These are phyloP conservation scores for Helicoverpa assulta DNA, from an alignment of 2,888 invertebrate species.

Conservation along the genomic window DNA sequence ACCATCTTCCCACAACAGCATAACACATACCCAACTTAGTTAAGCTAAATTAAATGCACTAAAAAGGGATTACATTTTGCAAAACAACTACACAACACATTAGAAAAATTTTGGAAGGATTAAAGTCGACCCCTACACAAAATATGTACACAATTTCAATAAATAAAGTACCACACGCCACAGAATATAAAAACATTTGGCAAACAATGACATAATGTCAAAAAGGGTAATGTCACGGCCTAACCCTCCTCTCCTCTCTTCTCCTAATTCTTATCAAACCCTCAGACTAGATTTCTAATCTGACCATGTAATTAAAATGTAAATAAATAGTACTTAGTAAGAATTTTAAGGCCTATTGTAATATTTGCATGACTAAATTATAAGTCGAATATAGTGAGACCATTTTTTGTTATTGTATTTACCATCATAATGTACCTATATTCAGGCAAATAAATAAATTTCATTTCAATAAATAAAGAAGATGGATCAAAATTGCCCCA, in stretches of 20 bases:
- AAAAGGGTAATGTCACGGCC: constrained; percentile 1
- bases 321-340: no score
- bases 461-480: no score
- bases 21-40: constrained; percentile 69
- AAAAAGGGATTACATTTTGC: constrained; percentile 71
- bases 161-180: constrained; percentile 32
- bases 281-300: no score
- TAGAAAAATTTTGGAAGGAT: constrained; percentile 59
- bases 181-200: constrained; percentile 23
- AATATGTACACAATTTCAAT: constrained; percentile 38
- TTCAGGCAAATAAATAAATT: no score
- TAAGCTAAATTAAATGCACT: constrained; percentile 45
- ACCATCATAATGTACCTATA: no score
- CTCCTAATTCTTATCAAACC: no score
- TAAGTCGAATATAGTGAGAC: no score
- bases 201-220: constrained; percentile 14
- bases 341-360: no score
- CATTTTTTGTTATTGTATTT: no score
- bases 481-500: no score
- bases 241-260: not conserved
- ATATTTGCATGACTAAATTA: no score
- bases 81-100: constrained; percentile 61
- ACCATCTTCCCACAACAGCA: constrained; percentile 72
- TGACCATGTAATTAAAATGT: no score
- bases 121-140: constrained; percentile 49